Percentiles rank a stretch among this genome's conserved stretches.
phyloP scores from a whole-genome alignment of 2,113 vertebrate species.

The Paradoxurus hermaphroditus region DNA sequence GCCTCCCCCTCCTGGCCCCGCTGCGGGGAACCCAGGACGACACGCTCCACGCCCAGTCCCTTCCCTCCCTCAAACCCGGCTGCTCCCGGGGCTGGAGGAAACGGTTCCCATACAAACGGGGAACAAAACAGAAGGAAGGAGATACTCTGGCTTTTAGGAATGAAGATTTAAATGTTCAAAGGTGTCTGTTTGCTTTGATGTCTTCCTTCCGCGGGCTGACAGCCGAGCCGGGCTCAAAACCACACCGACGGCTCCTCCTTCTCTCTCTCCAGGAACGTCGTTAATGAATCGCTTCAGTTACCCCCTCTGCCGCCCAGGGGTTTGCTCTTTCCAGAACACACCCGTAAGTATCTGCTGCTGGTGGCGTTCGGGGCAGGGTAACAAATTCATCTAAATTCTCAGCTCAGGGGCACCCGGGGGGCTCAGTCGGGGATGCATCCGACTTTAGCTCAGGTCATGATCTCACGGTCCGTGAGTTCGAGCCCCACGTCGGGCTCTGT shows the following conservation, averaged over 20 bases:
- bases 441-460: too few relatives aligned
- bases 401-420: neutral
- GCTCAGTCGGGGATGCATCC: too few relatives aligned
- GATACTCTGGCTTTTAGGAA: neutral
- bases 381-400: neutral
- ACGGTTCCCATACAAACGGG: neutral
- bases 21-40: neutral
- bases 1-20: neutral
- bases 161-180: neutral
- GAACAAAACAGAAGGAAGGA: neutral
- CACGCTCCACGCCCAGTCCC: neutral
- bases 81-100: neutral
- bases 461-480: too few relatives aligned
- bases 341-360: slow-evolving; percentile 53
- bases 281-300: neutral
- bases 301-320: slow-evolving; percentile 66
- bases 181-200: neutral
- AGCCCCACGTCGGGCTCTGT: too few relatives aligned
- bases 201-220: neutral
- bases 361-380: neutral
- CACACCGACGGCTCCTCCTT: neutral
- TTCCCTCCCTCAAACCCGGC: neutral
- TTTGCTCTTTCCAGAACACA: neutral
- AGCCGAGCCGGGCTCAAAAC: neutral
- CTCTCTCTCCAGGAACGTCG: slow-evolving; percentile 60